Evolutionary conservation across 2,113 vertebrate species (phyloP), one percentile per base, ranked within the genome.

Genomic region (Rissa tridactyla): DNA sequence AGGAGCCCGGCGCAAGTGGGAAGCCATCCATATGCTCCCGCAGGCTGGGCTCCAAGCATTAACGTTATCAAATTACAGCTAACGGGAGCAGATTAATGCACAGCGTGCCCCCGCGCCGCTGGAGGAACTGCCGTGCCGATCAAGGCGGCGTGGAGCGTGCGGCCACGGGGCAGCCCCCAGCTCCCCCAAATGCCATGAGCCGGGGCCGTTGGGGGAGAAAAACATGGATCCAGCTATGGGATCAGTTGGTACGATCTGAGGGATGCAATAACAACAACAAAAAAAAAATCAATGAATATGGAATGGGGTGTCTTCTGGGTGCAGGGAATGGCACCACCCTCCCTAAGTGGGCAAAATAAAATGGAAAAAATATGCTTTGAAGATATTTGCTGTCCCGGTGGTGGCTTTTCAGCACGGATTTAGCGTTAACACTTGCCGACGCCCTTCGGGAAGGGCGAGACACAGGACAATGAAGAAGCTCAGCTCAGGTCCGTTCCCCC

Each of bases 101-200:
- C 27, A 5, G 42, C 2, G 3, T 16, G 58, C n/a, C 77, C 68
- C 68, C 0, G 1, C 0, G 10, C 62, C 6, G 5, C 91, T 38
- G 44, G 17, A 77, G 86, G 80, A 72, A 61, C 44, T 8, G 6
- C 29, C 7, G 6, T 5, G 65, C n/a, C 0, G 0, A 55, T 55
- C 47, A 17, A 32, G 47, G 57, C 5, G 5, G 44, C 6, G 2
- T 1, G 0, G 18, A 54, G 70, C 0, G 1, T 1, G 20, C 2
- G 9, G 65, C 26, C 3, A 3, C 2, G 2, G 2, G 51, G 73
- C 54, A 62, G 32, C 40, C 25, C 17, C 14, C 3, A 0, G 42
- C 11, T 91, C 34, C 49, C 55, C 20, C 9, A 9, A 0, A 34
- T 0, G 2, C 71, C 36, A 1, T 3, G 11, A 36, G 44, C 21